Percentiles rank a stretch among this genome's conserved stretches.
These are phyloP conservation scores for Tragelaphus eurycerus DNA, from an alignment of 2,797 vertebrate genomes.

Conservation along the genomic window DNA sequence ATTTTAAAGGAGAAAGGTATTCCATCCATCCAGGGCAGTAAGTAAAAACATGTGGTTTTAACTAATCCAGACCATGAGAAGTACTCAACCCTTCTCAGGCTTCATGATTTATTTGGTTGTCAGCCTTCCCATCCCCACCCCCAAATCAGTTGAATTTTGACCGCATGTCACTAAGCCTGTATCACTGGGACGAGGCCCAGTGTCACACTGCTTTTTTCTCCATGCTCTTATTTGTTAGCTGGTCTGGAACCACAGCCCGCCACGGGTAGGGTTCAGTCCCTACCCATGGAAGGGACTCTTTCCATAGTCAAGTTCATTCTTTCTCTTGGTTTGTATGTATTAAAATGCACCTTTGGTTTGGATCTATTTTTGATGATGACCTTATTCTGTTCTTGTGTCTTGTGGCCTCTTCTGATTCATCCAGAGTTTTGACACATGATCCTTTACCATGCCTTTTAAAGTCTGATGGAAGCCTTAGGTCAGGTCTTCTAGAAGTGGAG, in stretches of 20 bases:
- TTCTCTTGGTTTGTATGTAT: neutral
- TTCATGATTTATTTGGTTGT: neutral
- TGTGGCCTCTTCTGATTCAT: neutral
- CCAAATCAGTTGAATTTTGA: neutral
- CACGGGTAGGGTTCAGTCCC: neutral
- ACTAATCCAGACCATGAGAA: neutral
- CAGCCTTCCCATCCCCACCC: neutral
- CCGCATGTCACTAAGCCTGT: accelerated
- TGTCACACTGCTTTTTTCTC: neutral
- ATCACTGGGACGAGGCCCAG: neutral
- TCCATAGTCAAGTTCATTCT: neutral
- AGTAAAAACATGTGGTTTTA: neutral
- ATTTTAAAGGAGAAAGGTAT: neutral
- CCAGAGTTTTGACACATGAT: neutral
- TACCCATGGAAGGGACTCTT: neutral
- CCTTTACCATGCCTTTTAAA: neutral
- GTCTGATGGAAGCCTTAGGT: neutral
- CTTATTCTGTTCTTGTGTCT: neutral
- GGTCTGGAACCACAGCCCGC: neutral
- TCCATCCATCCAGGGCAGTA: neutral
- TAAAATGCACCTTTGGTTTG: neutral
- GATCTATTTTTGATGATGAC: neutral
- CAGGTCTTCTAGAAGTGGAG: neutral
- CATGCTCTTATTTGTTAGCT: neutral
- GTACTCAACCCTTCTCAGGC: neutral